Evolutionary conservation across 1,140 invertebrate genomes (phyloP).

Genomic region (Pemphigus obesinymphae): DNA sequence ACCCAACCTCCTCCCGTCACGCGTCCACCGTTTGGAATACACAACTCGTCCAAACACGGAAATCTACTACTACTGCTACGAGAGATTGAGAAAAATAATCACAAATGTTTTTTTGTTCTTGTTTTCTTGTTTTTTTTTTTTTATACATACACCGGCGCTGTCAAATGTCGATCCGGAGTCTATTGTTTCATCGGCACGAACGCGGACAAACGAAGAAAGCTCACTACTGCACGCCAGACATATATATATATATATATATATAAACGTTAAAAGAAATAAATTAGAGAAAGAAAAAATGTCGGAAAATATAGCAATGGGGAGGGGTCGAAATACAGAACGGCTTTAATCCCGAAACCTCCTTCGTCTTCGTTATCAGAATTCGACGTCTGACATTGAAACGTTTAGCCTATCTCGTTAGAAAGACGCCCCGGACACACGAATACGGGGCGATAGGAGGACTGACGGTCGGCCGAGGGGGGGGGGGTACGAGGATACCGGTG

Average conservation of each 20-base stretch:
- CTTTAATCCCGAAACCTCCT: background rate
- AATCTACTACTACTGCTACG: too few species aligned
- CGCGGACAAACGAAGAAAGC: background rate
- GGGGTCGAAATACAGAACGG: background rate
- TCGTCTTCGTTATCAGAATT: constrained; percentile 7
- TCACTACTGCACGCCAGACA: too few species aligned
- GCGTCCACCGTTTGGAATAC: background rate
- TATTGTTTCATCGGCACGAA: constrained; percentile 4
- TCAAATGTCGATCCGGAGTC: constrained; percentile 2
- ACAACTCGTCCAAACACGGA: background rate
- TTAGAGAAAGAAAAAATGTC: background rate
- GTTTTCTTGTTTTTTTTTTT: too few species aligned
- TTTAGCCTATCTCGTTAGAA: constrained; percentile 11
- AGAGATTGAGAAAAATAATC: background rate
- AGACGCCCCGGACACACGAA: background rate
- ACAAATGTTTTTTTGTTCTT: background rate
- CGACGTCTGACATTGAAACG: background rate
- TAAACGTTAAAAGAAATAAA: background rate
- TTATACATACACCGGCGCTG: background rate
- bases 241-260: too few species aligned
- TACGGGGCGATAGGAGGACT: background rate
- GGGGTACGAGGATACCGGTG: too few species aligned
- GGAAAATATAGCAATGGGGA: background rate
- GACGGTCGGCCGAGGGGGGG: too few species aligned
- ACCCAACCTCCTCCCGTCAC: too few species aligned